Conservation (phyloP, 2,888 invertebrate genomes). For the Dicycla oo region DNA sequence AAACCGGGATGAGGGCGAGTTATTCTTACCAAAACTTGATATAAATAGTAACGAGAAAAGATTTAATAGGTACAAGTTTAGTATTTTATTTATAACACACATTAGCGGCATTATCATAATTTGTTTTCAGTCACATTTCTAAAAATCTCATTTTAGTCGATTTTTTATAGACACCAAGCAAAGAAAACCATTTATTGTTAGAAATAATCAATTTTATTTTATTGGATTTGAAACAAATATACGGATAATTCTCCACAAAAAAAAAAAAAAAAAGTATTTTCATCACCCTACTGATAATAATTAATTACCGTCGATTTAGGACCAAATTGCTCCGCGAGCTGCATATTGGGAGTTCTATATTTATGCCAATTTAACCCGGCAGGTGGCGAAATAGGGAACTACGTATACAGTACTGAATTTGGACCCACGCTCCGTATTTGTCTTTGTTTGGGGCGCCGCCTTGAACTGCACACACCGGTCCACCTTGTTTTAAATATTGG, state of each 20-base stretch:
- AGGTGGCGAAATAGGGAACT: conserved; percentile 11
- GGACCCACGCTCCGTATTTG: not conserved
- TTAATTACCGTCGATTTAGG: no score
- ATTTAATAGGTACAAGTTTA: not conserved
- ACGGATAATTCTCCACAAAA: no score
- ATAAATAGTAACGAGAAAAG: not conserved
- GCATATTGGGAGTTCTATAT: not conserved
- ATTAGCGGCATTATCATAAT: not conserved
- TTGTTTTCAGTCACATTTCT: not conserved
- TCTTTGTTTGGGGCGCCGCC: conserved; percentile 2
- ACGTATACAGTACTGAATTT: not conserved
- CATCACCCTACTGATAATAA: not conserved
- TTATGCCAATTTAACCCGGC: not conserved
- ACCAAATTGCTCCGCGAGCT: not conserved
- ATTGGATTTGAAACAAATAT: not conserved
- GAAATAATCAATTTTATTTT: not conserved
- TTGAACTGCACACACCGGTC: not conserved
- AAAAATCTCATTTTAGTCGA: not conserved
- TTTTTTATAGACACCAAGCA: not conserved
- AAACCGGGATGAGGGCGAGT: not conserved
- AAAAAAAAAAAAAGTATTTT: not conserved
- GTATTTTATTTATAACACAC: not conserved
- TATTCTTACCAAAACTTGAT: not conserved
- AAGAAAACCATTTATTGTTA: not conserved
- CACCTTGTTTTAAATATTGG: not conserved